A percentile compares a stretch with the other conserved stretches of the same genome.
These are phyloP conservation scores for Caracal caracal DNA, from an alignment of 2,113 vertebrate species.

Conservation along the genomic window DNA sequence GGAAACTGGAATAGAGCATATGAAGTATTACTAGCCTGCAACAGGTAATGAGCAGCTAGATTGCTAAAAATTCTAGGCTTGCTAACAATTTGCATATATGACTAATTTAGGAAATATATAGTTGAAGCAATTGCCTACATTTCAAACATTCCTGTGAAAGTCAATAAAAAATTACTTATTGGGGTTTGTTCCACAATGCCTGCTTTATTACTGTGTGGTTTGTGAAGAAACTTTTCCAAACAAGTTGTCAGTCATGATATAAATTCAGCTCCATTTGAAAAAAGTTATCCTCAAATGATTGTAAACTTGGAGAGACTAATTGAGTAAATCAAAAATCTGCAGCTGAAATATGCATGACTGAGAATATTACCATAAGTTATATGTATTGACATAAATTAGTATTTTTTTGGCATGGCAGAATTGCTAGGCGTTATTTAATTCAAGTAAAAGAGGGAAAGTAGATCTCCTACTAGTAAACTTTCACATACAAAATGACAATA, in stretches of 20 bases:
- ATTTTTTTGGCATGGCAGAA: background rate
- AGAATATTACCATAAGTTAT: background rate
- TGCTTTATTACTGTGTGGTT: background rate
- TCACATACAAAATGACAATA: background rate
- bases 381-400: background rate
- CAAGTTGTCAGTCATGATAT: background rate
- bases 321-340: background rate
- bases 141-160: constrained; percentile 13
- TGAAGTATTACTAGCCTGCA: background rate
- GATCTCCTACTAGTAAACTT: background rate
- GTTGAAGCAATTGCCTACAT: background rate
- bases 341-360: background rate
- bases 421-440: background rate
- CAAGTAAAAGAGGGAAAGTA: background rate
- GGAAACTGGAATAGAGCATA: background rate
- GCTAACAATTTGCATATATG: background rate
- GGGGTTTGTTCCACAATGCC: background rate
- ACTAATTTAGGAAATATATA: constrained; percentile 6
- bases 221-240: constrained; percentile 15
- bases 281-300: constrained; percentile 3
- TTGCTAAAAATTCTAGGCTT: background rate
- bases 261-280: background rate
- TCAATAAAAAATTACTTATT: background rate
- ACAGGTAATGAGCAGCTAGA: background rate
- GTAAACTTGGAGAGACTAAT: background rate